Percentiles rank a stretch among this genome's conserved stretches.
Conservation (phyloP, 2,113 vertebrate genomes). For the Globicephala melas region DNA sequence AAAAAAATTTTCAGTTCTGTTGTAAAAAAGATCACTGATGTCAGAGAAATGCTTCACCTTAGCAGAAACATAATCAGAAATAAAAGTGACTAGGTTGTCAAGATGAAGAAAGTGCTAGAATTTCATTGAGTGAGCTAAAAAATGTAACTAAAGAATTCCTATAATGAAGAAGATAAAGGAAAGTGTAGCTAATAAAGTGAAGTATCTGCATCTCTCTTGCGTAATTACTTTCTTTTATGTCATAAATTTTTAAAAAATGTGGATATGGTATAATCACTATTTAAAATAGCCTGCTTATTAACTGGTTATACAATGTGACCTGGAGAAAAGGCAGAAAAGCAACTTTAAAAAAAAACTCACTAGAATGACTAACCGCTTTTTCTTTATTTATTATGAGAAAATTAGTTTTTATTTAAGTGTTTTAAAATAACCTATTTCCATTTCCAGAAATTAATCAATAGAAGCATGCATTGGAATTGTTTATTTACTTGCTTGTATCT, state of each 20-base stretch:
- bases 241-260: not conserved
- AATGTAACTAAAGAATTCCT: not conserved
- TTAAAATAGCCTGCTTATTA: not conserved
- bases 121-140: not conserved
- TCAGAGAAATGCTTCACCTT: not conserved
- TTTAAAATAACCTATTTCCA: not conserved
- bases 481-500: not conserved
- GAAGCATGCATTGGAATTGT: not conserved
- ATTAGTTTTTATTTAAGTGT: not conserved
- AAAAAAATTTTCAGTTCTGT: not conserved
- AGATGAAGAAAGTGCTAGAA: not conserved
- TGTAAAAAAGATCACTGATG: not conserved
- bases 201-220: not conserved
- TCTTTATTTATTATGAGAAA: conserved; percentile 16
- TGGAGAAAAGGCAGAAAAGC: not conserved
- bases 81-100: not conserved
- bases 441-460: not conserved
- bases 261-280: not conserved
- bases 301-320: not conserved
- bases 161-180: not conserved
- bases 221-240: not conserved
- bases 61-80: conserved; percentile 19
- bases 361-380: not conserved
- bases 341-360: not conserved
- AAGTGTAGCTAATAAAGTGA: not conserved